Evolutionary conservation across 2,888 invertebrate genomes (phyloP).

Genomic region (Ariolimax columbianus): DNA sequence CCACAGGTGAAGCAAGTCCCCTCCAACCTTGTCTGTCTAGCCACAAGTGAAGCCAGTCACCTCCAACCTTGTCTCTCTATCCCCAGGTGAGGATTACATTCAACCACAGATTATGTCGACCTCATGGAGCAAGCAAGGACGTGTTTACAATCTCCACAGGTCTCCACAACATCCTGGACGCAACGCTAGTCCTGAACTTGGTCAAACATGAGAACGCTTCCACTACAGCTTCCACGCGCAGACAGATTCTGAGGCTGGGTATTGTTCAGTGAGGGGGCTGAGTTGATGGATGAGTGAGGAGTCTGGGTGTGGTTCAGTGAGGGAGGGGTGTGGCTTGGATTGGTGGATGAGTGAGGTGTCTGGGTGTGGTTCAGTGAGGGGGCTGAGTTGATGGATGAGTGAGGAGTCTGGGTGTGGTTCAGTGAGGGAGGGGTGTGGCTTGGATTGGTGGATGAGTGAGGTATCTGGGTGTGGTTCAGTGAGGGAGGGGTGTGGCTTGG

Average conservation of each 20-base stretch:
- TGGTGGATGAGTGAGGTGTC: too few relatives aligned
- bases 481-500: too few relatives aligned
- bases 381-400: too few relatives aligned
- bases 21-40: too few relatives aligned
- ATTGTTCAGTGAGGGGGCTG: neutral
- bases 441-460: neutral
- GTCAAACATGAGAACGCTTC: constrained; percentile 44
- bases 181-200: constrained; percentile 57
- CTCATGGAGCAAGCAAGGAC: constrained; percentile 46
- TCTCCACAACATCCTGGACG: constrained; percentile 60
- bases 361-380: too few relatives aligned
- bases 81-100: constrained; percentile 22
- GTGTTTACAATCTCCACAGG: constrained; percentile 62
- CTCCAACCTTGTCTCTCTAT: too few relatives aligned
- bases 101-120: neutral
- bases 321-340: too few relatives aligned
- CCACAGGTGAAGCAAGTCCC: too few relatives aligned
- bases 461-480: too few relatives aligned
- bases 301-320: neutral
- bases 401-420: neutral
- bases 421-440: too few relatives aligned
- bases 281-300: too few relatives aligned
- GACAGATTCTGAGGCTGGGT: constrained; percentile 17
- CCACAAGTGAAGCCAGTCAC: too few relatives aligned
- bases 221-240: constrained; percentile 26